Base-by-base conservation (phyloP, 2,888 invertebrate species). In the Cecidostiba fungosa region DNA sequence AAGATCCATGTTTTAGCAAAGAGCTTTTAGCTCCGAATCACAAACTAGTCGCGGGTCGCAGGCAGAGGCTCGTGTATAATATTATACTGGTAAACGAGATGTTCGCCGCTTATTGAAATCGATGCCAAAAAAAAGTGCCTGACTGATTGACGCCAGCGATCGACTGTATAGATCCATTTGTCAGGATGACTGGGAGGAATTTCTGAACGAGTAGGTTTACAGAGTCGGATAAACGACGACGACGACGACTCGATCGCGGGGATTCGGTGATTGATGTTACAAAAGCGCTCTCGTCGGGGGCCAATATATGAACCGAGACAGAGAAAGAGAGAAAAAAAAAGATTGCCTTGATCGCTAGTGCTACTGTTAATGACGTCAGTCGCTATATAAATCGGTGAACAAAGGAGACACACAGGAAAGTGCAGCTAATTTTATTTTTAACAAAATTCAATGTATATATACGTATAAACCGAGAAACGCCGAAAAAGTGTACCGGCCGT, bases 321-420 rank as follows among this genome's bases (percentile, higher is more conserved):
- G 19, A 54, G n/a, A 54, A 23, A 59, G n/a, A n/a, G n/a, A 54
- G 16, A 16, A 5, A 19, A n/a, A 19, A n/a, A n/a, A n/a, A 16
- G 16, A 47, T 77, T 77, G 77, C 72, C 43, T 32, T 14, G 36
- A 47, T 32, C 70, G 6, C 36, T 14, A 72, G n/a, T 50, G 74
- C 79, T 79, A 80, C 70, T 70, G 73, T 39, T 78, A 66, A 59
- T 69, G 87, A 89, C 86, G 87, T 87, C 87, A 87, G 88, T 5
- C 29, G 6, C 26, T 88, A 89, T 89, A 89, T 89, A 50, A n/a
- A 1, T 50, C 19, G 19, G 10, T n/a, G n/a, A n/a, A n/a, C n/a
- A n/a, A n/a, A n/a, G n/a, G 14, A 50, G 47, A 50, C 0, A 10
- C 14, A 50, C 4, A 16, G 16, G 6, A 50, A 50, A 19, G 19